Evolutionary conservation across 2,797 vertebrate species (phyloP).

Genomic region (Hemitrygon akajei): DNA sequence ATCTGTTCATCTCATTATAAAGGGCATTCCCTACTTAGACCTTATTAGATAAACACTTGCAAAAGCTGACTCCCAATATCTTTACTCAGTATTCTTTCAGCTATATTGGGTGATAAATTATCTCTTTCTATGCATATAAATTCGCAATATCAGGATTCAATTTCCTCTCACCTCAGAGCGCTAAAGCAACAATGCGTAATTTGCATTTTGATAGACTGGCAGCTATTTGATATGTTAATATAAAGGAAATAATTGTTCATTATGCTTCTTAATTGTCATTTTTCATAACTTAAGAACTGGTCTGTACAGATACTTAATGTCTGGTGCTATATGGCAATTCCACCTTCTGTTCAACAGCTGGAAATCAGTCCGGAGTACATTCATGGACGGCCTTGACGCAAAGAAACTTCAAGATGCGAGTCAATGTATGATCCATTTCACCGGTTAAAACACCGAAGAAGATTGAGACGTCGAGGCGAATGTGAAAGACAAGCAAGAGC

Average conservation of each 20-base stretch:
- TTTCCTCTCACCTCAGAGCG: not conserved
- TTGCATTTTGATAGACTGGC: not conserved
- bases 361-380: not conserved
- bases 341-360: not conserved
- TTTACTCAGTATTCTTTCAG: not conserved
- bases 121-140: not conserved
- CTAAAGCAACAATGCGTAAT: not conserved
- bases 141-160: not conserved
- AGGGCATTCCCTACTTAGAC: not conserved
- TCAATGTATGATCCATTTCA: too few relatives aligned
- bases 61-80: not conserved
- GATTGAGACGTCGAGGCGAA: too few relatives aligned
- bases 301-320: not conserved
- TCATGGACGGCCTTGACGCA: too few relatives aligned
- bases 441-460: too few relatives aligned
- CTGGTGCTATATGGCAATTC: not conserved
- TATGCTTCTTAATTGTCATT: not conserved
- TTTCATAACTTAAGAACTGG: not conserved
- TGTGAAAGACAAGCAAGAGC: too few relatives aligned
- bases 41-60: not conserved
- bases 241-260: not conserved
- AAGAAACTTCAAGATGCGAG: too few relatives aligned
- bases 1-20: not conserved
- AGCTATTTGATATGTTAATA: not conserved
- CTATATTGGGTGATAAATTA: not conserved